Percentiles rank a stretch among this genome's conserved stretches.
Evolutionary conservation across 37 sponge, comb jelly and placozoan genomes (phyloP).

Genomic region (Lycopodina hypogea): DNA sequence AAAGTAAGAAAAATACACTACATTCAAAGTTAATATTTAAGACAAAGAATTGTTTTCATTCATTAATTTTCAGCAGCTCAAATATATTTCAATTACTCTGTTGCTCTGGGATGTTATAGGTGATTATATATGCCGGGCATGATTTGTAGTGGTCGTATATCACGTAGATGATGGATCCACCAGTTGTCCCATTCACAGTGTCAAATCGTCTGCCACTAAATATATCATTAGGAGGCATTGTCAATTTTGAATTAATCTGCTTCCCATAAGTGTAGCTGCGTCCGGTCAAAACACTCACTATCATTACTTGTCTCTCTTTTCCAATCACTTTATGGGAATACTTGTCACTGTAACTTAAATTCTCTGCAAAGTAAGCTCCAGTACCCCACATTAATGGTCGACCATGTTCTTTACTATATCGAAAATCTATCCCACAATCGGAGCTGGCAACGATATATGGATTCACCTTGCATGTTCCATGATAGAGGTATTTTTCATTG

Average conservation of each 20-base stretch:
- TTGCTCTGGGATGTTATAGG: constrained; percentile 29
- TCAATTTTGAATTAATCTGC: background rate
- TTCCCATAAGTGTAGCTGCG: constrained; percentile 12
- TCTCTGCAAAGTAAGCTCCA: constrained; percentile 81
- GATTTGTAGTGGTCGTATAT: constrained; percentile 76
- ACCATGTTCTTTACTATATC: constrained; percentile 22
- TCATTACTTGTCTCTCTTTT: constrained; percentile 47
- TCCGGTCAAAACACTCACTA: constrained; percentile 59
- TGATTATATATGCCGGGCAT: constrained; percentile 82
- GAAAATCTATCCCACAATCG: constrained; percentile 73
- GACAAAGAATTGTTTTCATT: no score
- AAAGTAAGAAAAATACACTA: no score
- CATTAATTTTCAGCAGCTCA: background rate
- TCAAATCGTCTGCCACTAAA: constrained; percentile 38
- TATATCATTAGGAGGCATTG: constrained; percentile 3
- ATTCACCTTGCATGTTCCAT: constrained; percentile 52
- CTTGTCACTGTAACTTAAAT: constrained; percentile 69
- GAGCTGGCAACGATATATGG: constrained; percentile 43
- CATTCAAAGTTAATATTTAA: no score
- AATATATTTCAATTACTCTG: no score
- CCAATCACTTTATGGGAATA: constrained; percentile 16
- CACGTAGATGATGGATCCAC: constrained; percentile 65
- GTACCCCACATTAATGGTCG: constrained; percentile 56
- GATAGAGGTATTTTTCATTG: constrained; percentile 62
- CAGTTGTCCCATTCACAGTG: constrained; percentile 64